Conservation (phyloP, 2,113 vertebrate species). For the Vidua chalybeata region DNA sequence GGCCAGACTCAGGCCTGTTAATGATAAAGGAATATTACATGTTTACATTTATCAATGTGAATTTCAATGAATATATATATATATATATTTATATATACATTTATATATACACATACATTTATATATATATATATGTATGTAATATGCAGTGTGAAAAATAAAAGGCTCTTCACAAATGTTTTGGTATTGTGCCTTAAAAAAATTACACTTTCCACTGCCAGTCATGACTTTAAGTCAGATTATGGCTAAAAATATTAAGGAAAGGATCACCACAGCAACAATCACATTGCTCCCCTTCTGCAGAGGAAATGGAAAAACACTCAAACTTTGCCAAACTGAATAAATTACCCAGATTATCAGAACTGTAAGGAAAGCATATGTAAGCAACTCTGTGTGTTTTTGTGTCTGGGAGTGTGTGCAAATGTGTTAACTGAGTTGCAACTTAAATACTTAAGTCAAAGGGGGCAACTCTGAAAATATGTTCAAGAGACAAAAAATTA, state of each 20-base stretch:
- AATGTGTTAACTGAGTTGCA: not conserved
- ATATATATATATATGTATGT: not conserved
- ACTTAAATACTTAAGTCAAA: not conserved
- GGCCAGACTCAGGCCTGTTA: not conserved
- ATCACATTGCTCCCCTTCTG: not conserved
- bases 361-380: not conserved
- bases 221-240: slow-evolving; percentile 25
- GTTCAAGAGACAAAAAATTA: not conserved
- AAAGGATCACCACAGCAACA: slow-evolving; percentile 44
- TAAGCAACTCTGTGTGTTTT: not conserved
- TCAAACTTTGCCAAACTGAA: slow-evolving; percentile 26
- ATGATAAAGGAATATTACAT: not conserved
- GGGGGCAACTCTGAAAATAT: not conserved
- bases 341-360: slow-evolving; percentile 20
- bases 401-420: not conserved
- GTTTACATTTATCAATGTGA: not conserved
- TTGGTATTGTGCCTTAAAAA: not conserved
- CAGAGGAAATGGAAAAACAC: slow-evolving; percentile 6
- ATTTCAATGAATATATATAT: not conserved
- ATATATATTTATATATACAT: not conserved
- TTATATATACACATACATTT: not conserved
- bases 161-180: slow-evolving; percentile 2
- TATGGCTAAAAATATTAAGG: slow-evolving; percentile 20
- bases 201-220: not conserved
- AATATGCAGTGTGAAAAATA: not conserved